Base-by-base conservation (phyloP, 2,113 vertebrate genomes). In the Carassius gibelio region DNA sequence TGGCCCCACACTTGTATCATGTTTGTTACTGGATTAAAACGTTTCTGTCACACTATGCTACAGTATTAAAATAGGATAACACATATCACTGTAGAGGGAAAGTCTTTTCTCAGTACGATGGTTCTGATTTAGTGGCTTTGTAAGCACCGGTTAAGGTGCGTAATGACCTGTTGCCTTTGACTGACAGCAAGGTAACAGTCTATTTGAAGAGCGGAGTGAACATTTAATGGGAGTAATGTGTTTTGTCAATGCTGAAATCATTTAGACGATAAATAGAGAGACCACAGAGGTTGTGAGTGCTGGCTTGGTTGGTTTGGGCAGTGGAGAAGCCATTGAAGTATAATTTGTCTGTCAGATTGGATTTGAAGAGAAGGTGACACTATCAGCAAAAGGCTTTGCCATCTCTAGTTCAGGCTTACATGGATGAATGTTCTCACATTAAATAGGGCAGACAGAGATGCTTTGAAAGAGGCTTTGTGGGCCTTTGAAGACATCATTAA, bases 201-300 rank as follows among this genome's bases (percentile, higher is more conserved):
- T 81, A 84, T 85, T 77, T 87, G 86, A 86, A 71, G 68, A 62
- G 61, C 66, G 66, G 78, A 75, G 85, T 48, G 75, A 81, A 76
- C 83, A 83, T 88, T 87, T 90, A 89, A 84, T 88, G 68, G 59
- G 76, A 85, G 80, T 89, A 90, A 90, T 89, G 89, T 69, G 68
- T 82, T 90, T 89, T 88, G 84, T 87, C 88, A 87, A 84, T 86
- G 87, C 81, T 8, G 59, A 86, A 89, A 90, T 84, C 75, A 90
- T 89, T 89, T 87, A 86, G 83, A 61, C 30, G 48, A 88, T 84
- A 89, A 89, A 89, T 82, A 84, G 75, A 80, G 86, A 82, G 87
- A 68, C 72, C 11, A 11, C 45, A 61, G 64, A 68, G 48, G 45
- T 69, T 52, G 61, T 15, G 23, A 48, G 77, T 15, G n/a, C 59